Percentiles rank a stretch among this genome's conserved stretches.
Evolutionary conservation across 2,888 invertebrate genomes (phyloP).

Genomic region (Tenthredo livida): DNA sequence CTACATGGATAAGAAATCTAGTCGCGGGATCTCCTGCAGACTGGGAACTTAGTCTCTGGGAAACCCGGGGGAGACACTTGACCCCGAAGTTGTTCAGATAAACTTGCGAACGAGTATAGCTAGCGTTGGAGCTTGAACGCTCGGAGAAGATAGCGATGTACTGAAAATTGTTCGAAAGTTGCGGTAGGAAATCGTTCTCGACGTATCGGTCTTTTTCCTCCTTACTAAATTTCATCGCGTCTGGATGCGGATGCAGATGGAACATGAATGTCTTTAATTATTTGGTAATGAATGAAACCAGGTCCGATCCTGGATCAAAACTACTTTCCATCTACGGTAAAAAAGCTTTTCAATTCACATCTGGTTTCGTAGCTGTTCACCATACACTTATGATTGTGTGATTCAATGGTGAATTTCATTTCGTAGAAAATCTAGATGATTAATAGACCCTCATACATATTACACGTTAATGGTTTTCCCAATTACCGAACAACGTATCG

Average conservation of each 20-base stretch:
- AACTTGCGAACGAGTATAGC: constrained; percentile 30
- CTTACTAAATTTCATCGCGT: neutral
- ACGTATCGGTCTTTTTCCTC: neutral
- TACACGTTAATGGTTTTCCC: neutral
- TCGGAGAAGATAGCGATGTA: neutral
- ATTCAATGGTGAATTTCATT: neutral
- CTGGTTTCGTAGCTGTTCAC: too few relatives aligned
- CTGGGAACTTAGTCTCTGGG: constrained; percentile 29
- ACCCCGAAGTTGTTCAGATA: constrained; percentile 44
- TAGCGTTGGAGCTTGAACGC: neutral
- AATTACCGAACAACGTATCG: neutral
- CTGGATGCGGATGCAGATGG: too few relatives aligned
- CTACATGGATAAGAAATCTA: constrained; percentile 25
- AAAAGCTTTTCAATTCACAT: too few relatives aligned
- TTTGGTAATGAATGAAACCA: neutral
- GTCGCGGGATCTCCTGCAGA: constrained; percentile 35
- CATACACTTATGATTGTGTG: too few relatives aligned
- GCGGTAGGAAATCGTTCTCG: neutral
- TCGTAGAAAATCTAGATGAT: neutral
- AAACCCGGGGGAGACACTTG: constrained; percentile 34
- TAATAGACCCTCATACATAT: neutral
- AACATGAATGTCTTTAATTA: neutral
- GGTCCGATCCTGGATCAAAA: neutral
- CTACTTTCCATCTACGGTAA: neutral
- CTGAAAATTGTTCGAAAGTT: neutral